Evolutionary conservation across 1,140 invertebrate genomes (phyloP).

Genomic region (Nasonia giraulti): DNA sequence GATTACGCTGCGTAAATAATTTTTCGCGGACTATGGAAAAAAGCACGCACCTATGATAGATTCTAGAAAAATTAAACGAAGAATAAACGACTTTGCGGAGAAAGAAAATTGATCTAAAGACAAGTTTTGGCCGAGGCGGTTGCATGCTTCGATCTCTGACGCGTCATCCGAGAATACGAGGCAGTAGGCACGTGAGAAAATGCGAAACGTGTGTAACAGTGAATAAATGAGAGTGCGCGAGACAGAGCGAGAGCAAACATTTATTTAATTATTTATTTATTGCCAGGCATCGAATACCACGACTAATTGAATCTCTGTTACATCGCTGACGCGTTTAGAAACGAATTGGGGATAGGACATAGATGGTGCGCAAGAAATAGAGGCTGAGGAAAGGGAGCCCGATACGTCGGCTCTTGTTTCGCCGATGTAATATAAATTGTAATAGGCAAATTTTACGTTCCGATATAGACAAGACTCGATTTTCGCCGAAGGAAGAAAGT

Average conservation of each 20-base stretch:
- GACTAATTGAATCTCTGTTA: conserved; percentile 68
- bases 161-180: conserved; percentile 11
- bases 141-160: background rate
- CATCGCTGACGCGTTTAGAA: conserved; percentile 55
- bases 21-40: conserved; percentile 21
- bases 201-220: background rate
- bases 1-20: conserved; percentile 61
- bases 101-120: conserved; percentile 31
- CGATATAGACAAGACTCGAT: conserved; percentile 55
- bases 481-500: conserved; percentile 52
- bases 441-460: conserved; percentile 55
- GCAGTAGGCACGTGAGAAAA: background rate
- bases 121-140: conserved; percentile 3
- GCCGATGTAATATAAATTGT: conserved; percentile 68
- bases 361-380: background rate
- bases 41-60: conserved; percentile 23
- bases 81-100: conserved; percentile 27
- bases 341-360: conserved; percentile 32
- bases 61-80: conserved; percentile 37
- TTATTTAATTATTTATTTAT: conserved; percentile 76
- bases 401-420: conserved; percentile 62
- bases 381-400: conserved; percentile 1
- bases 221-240: background rate
- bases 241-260: conserved; percentile 46
- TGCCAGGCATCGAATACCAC: conserved; percentile 63